Evolutionary conservation across 2,113 vertebrate species (phyloP).

Genomic region (Trematocara variabile): DNA sequence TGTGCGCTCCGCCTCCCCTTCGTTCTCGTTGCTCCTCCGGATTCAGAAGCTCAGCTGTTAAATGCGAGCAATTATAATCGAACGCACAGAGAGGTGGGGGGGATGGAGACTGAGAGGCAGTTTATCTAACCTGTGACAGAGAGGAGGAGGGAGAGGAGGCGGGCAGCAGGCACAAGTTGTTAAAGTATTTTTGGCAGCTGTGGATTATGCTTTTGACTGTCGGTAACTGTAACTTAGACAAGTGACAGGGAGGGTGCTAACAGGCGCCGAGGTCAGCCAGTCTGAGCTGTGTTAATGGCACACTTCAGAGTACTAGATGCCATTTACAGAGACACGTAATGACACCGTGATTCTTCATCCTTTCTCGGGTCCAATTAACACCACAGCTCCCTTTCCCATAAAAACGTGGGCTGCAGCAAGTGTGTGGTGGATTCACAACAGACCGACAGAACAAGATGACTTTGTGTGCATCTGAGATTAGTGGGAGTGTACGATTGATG

Average conservation of each 20-base stretch:
- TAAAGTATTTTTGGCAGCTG: slow-evolving; percentile 60
- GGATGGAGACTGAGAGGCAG: slow-evolving; percentile 13
- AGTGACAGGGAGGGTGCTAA: slow-evolving; percentile 16
- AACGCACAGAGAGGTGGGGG: neutral
- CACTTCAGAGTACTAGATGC: neutral
- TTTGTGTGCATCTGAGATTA: neutral
- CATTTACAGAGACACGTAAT: neutral
- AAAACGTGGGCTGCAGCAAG: neutral
- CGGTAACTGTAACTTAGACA: slow-evolving; percentile 38
- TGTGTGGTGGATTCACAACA: neutral
- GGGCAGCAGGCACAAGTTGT: slow-evolving; percentile 33
- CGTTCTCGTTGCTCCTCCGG: slow-evolving; percentile 30
- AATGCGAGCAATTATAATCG: slow-evolving; percentile 70
- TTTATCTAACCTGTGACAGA: slow-evolving; percentile 37
- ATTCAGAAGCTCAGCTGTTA: slow-evolving; percentile 63
- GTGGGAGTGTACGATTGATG: neutral
- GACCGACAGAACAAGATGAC: neutral
- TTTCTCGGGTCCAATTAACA: neutral
- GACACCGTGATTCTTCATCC: neutral
- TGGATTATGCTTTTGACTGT: slow-evolving; percentile 54
- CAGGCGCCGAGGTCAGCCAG: slow-evolving; percentile 15
- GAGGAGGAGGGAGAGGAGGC: neutral
- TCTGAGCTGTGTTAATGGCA: neutral
- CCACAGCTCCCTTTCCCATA: neutral
- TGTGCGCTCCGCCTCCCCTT: neutral